phyloP scores from a whole-genome alignment of 2,113 vertebrate genomes.

The Ranitomeya variabilis region DNA sequence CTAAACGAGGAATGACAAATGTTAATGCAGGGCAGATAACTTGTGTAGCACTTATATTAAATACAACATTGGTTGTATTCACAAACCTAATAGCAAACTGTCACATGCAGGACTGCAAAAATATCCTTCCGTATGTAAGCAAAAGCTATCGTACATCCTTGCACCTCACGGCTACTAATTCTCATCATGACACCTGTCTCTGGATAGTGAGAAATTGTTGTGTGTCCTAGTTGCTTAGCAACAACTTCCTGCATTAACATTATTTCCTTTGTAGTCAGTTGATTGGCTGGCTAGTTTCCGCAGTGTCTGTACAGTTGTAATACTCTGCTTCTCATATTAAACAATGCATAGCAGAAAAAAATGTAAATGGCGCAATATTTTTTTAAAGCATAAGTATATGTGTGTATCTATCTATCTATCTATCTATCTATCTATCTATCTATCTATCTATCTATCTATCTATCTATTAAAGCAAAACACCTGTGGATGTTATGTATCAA shows the following conservation, averaged over 20 bases:
- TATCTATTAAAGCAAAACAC: no score
- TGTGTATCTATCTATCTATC: no score
- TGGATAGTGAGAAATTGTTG: slow-evolving; percentile 26
- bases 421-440: no score
- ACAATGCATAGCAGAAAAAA: neutral
- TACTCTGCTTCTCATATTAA: neutral
- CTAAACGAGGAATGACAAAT: neutral
- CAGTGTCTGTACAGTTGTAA: slow-evolving; percentile 1
- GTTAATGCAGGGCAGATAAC: neutral
- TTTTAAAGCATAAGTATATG: no score
- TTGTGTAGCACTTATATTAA: neutral
- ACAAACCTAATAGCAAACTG: neutral
- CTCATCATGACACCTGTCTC: slow-evolving; percentile 42
- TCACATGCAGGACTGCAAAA: neutral
- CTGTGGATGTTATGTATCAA: neutral
- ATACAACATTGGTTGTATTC: neutral
- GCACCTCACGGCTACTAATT: slow-evolving; percentile 2
- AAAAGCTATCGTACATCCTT: slow-evolving; percentile 1
- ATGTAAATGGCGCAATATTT: neutral
- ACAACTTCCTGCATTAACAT: slow-evolving; percentile 3
- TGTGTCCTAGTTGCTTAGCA: slow-evolving; percentile 44
- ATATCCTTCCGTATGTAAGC: slow-evolving; percentile 6
- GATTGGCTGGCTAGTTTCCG: neutral
- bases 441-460: no score
- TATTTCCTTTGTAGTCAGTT: slow-evolving; percentile 8